Evolutionary conservation across 2,797 vertebrate species (phyloP), one percentile per base, ranked within the genome.

Genomic region (Lutjanus argentimaculatus): DNA sequence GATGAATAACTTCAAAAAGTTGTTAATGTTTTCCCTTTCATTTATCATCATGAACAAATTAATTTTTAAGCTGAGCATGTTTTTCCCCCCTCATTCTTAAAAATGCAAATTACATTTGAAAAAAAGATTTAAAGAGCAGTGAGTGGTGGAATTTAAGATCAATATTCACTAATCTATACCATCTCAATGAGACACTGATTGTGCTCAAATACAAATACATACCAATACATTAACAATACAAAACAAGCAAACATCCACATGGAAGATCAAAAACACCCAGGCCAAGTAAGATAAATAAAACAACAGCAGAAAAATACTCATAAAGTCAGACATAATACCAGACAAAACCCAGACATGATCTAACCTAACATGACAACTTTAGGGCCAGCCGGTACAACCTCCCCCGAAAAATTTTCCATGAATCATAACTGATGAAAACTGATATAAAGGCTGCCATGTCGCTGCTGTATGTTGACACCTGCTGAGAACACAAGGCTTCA

Each of bases 401-500:
- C 22, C 21, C 19, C 48, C 12, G 10, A 57, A 25, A 82, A 79
- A 64, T 3, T 76, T 73, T 75, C 77, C 74, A 81, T 45, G 77
- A 80, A 58, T 87, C 81, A 59, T 10, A 64, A 51, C 46, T 45
- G 64, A 75, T 72, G 82, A 65, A 80, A 83, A 25, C 1, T 6
- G 22, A 84, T 67, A 62, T 11, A 7, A 30, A 10, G 21, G n/a
- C 25, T 13, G 15, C 71, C 40, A 5, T 43, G 70, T 51, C 21
- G 46, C 49, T 8, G 6, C 71, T 21, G 4, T 22, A 16, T 46
- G 55, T 70, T 6, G 43, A 48, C 63, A 13, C 63, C 22, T 16
- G 13, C 40, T 30, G n/a, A 52, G 43, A 57, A 64, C 3, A 8
- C 22, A 21, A 7, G 36, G 55, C 58, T 68, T 76, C 11, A 12